These are phyloP conservation scores for Dolichallabes microphthalmus DNA, from an alignment of 2,113 vertebrate species.

Conservation along the genomic window DNA sequence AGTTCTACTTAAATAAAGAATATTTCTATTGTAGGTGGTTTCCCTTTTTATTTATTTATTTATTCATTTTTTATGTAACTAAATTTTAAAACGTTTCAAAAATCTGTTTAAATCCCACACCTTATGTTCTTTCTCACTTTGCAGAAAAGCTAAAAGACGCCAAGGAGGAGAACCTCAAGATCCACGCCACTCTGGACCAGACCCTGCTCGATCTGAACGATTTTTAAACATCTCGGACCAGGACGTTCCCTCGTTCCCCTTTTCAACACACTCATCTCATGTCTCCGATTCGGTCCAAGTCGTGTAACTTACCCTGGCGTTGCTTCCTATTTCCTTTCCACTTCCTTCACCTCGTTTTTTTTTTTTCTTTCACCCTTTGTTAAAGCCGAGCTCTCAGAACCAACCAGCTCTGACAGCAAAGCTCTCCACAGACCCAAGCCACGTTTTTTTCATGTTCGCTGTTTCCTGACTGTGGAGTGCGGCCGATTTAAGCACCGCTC, in stretches of 20 bases:
- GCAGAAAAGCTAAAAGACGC: conserved; percentile 86
- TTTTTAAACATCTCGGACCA: conserved; percentile 73
- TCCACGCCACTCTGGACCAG: conserved; percentile 87
- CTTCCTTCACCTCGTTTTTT: not conserved
- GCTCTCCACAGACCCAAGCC: not conserved
- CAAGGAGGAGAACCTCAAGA: conserved; percentile 87
- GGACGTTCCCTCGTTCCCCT: conserved; percentile 6
- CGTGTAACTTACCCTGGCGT: not conserved
- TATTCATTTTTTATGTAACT: not conserved
- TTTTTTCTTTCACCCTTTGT: not conserved
- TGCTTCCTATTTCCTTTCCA: not conserved
- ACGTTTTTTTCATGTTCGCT: not conserved
- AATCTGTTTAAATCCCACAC: not conserved
- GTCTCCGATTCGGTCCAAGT: conserved; percentile 11
- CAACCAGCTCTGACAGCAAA: not conserved
- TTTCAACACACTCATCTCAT: conserved; percentile 35
- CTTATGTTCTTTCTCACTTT: conserved; percentile 39
- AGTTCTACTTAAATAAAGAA: not conserved
- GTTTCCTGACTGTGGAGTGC: not conserved
- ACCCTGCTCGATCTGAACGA: conserved; percentile 90
- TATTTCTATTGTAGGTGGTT: not conserved
- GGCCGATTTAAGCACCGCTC: not conserved
- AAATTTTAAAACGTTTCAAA: not conserved
- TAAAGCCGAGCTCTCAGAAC: conserved; percentile 3
- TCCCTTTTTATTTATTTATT: not conserved